Evolutionary conservation across 2,113 vertebrate genomes (phyloP).

Genomic region (Plecotus auritus): DNA sequence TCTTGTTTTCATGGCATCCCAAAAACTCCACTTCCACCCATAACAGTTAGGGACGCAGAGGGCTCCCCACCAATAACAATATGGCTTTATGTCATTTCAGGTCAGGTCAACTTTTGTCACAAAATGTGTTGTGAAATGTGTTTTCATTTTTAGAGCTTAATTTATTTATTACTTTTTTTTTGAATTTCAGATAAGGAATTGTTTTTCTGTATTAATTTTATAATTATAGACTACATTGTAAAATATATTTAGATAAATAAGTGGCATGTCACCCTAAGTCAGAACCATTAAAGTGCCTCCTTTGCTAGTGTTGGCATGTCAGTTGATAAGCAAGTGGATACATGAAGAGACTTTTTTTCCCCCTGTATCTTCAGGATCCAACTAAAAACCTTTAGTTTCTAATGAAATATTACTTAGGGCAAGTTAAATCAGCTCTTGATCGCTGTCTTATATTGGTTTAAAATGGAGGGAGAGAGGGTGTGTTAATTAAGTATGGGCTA

Average conservation of each 20-base stretch:
- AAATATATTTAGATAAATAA: not conserved
- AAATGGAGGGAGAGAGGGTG: not conserved
- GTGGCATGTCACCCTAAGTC: not conserved
- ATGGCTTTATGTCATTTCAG: not conserved
- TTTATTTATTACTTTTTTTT: not conserved
- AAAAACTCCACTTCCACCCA: not conserved
- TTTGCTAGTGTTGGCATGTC: not conserved
- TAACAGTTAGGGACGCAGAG: not conserved
- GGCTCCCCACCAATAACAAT: no score
- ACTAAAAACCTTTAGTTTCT: not conserved
- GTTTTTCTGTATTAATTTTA: not conserved
- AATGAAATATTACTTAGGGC: conserved; percentile 19
- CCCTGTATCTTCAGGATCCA: not conserved
- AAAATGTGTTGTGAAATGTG: not conserved
- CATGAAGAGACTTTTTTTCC: not conserved
- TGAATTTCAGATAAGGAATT: not conserved
- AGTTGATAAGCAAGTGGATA: not conserved
- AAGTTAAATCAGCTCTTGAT: conserved; percentile 27
- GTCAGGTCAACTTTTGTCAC: not conserved
- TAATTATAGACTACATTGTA: not conserved
- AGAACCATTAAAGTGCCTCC: not conserved
- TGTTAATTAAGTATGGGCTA: conserved; percentile 28
- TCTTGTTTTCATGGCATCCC: not conserved
- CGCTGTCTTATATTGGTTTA: not conserved
- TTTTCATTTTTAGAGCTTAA: not conserved